Conservation (phyloP, 2,888 invertebrate species). For the Achlya flavicornis region DNA sequence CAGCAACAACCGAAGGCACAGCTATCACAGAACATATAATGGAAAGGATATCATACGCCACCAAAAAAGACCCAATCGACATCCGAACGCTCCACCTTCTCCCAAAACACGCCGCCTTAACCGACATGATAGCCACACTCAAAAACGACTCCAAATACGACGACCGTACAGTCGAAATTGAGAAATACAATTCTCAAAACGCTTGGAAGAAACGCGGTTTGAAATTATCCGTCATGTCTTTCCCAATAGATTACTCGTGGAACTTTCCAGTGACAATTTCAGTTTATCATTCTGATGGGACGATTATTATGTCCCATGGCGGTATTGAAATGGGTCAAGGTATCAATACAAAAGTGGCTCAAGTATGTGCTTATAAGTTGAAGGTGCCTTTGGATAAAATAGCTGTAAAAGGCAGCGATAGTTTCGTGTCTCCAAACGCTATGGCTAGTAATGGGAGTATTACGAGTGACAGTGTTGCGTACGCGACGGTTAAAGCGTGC, state of each 20-base stretch:
- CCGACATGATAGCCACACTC: constrained; percentile 83
- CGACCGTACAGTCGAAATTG: constrained; percentile 74
- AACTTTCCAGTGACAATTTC: constrained; percentile 85
- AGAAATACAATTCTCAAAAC: constrained; percentile 85
- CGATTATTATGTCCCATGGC: constrained; percentile 86
- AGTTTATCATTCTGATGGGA: constrained; percentile 87
- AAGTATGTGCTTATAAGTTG: constrained; percentile 87
- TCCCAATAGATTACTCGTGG: constrained; percentile 79
- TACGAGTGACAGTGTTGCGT: constrained; percentile 87
- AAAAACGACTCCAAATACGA: constrained; percentile 83
- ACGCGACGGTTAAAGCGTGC: constrained; percentile 83
- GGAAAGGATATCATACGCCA: constrained; percentile 85
- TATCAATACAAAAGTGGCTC: constrained; percentile 86
- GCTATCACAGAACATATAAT: constrained; percentile 86
- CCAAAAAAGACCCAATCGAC: constrained; percentile 83
- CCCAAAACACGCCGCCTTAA: constrained; percentile 51
- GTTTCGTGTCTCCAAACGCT: constrained; percentile 86
- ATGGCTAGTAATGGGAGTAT: constrained; percentile 88
- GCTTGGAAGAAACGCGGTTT: constrained; percentile 90
- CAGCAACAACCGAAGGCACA: constrained; percentile 83
- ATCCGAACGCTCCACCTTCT: constrained; percentile 83
- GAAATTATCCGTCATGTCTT: constrained; percentile 86
- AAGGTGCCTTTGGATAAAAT: constrained; percentile 85
- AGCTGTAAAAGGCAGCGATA: constrained; percentile 86
- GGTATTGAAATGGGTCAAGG: constrained; percentile 92